phyloP scores from a whole-genome alignment of 2,888 invertebrate genomes.

The Troides oblongomaculatus region DNA sequence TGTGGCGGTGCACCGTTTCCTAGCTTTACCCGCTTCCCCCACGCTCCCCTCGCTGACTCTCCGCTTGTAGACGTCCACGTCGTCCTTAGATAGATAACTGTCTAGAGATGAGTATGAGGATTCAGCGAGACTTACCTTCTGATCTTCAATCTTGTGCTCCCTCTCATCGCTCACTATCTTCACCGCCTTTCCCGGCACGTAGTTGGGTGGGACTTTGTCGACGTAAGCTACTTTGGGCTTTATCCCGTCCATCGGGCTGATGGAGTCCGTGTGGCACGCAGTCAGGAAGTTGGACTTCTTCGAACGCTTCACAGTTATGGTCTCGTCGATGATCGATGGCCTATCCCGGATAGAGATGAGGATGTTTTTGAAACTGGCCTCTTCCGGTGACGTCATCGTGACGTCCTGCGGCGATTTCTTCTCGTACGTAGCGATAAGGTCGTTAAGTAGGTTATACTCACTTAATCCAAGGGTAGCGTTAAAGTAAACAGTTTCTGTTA shows the following conservation, averaged over 20 bases:
- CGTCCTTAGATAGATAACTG: constrained; percentile 76
- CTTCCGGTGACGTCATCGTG: constrained; percentile 72
- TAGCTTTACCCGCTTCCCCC: constrained; percentile 40
- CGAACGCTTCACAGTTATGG: constrained; percentile 59
- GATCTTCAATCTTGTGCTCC: constrained; percentile 59
- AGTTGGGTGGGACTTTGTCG: constrained; percentile 60
- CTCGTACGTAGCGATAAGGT: constrained; percentile 54
- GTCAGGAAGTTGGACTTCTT: constrained; percentile 62
- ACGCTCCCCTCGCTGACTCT: constrained; percentile 69
- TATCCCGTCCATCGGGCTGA: constrained; percentile 55
- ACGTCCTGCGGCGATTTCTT: constrained; percentile 73
- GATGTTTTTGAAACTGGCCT: constrained; percentile 68
- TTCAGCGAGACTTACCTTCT: constrained; percentile 65
- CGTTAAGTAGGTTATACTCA: constrained; percentile 71
- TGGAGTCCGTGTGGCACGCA: constrained; percentile 58
- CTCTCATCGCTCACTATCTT: constrained; percentile 82
- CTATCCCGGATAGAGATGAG: constrained; percentile 67
- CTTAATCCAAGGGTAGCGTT: constrained; percentile 60
- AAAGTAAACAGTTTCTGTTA: constrained; percentile 30
- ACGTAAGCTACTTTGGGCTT: constrained; percentile 71
- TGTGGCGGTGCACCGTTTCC: constrained; percentile 59
- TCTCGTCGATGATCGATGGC: constrained; percentile 63
- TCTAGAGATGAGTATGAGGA: constrained; percentile 72
- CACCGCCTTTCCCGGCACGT: constrained; percentile 86
- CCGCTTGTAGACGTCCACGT: constrained; percentile 57